Percentiles rank a stretch among this genome's conserved stretches.
These are phyloP conservation scores for Colius striatus DNA, from an alignment of 2,113 vertebrate species.

Conservation along the genomic window DNA sequence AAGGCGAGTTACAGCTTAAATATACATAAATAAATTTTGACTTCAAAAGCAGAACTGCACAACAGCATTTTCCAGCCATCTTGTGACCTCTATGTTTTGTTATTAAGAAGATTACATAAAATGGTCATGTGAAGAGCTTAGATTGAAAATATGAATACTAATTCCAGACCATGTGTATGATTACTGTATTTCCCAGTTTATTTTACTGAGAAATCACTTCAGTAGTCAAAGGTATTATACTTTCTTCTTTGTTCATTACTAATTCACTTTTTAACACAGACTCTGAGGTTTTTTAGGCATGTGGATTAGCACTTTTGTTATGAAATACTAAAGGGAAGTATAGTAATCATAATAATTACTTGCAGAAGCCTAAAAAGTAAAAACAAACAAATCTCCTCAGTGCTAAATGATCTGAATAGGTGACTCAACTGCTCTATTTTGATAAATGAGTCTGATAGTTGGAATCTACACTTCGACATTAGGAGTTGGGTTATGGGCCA, in stretches of 20 bases:
- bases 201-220: slow-evolving; percentile 43
- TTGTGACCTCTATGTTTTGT: background rate
- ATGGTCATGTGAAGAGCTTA: slow-evolving; percentile 32
- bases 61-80: slow-evolving; percentile 26
- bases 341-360: background rate
- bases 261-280: slow-evolving; percentile 19
- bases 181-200: slow-evolving; percentile 11
- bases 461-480: background rate
- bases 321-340: slow-evolving; percentile 2
- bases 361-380: background rate
- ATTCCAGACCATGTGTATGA: slow-evolving; percentile 17
- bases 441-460: background rate
- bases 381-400: background rate
- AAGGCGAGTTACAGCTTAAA: slow-evolving; percentile 49
- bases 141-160: background rate
- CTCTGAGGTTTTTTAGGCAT: background rate
- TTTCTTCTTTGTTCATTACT: slow-evolving; percentile 5
- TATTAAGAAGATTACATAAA: slow-evolving; percentile 57
- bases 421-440: background rate
- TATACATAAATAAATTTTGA: slow-evolving; percentile 52
- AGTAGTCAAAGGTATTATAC: slow-evolving; percentile 47
- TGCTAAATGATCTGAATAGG: background rate
- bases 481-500: background rate
- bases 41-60: slow-evolving; percentile 42
- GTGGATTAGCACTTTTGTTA: slow-evolving; percentile 2